These are phyloP conservation scores for Toxostoma redivivum DNA, from an alignment of 2,113 vertebrate genomes.

Conservation along the genomic window DNA sequence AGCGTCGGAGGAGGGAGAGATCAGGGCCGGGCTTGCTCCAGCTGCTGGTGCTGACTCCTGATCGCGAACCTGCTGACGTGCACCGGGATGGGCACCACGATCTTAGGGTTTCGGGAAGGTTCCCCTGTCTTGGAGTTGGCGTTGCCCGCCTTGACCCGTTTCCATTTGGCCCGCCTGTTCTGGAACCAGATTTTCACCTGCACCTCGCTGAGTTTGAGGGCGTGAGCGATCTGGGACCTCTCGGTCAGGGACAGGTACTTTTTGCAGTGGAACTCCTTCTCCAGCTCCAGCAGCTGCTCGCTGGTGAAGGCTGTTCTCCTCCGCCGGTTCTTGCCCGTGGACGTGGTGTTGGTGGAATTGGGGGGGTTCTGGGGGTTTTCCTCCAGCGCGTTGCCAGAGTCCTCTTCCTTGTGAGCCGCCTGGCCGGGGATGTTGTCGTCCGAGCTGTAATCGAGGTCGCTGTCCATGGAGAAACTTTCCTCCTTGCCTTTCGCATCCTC, in stretches of 20 bases:
- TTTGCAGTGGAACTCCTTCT: conserved; percentile 99
- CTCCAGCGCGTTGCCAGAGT: conserved; percentile 78
- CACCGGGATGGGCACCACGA: conserved; percentile 97
- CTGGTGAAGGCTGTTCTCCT: conserved; percentile 96
- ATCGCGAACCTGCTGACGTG: conserved; percentile 98
- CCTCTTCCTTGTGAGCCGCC: conserved; percentile 81
- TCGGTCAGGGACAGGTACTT: conserved; percentile 98
- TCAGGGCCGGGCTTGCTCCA: conserved; percentile 94
- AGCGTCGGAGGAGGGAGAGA: neutral
- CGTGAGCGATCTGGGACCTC: conserved; percentile 97
- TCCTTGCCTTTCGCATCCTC: conserved; percentile 87
- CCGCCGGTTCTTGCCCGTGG: conserved; percentile 89
- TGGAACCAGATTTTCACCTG: conserved; percentile 99
- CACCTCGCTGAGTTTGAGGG: conserved; percentile 97
- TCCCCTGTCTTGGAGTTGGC: conserved; percentile 97
- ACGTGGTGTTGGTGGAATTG: conserved; percentile 66
- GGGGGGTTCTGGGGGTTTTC: conserved; percentile 74
- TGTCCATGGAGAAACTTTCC: conserved; percentile 96
- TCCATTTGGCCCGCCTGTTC: conserved; percentile 98
- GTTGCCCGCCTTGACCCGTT: conserved; percentile 96
- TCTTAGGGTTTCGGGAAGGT: conserved; percentile 94
- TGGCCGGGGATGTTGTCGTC: conserved; percentile 87
- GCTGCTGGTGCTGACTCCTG: conserved; percentile 96
- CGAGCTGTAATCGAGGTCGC: conserved; percentile 96
- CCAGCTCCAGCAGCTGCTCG: conserved; percentile 97